Evolutionary conservation across 2,113 vertebrate genomes (phyloP).

Genomic region (Xiphophorus hellerii): DNA sequence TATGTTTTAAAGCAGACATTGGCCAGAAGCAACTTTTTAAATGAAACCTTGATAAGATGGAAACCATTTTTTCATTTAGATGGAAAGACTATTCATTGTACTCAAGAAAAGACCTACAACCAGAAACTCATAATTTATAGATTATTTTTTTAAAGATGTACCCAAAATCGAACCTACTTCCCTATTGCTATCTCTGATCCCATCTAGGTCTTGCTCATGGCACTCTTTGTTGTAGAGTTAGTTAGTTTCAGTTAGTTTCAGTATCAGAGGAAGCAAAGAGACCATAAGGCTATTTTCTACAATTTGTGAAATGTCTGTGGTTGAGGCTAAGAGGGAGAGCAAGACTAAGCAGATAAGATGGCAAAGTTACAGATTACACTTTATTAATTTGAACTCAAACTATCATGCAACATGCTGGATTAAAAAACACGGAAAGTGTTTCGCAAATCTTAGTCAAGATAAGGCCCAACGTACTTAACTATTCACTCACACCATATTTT

Average conservation of each 20-base stretch:
- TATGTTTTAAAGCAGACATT: background rate
- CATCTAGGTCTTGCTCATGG: background rate
- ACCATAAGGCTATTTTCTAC: background rate
- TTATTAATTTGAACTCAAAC: background rate
- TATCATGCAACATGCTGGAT: too few relatives aligned
- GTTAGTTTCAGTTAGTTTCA: background rate
- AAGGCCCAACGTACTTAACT: background rate
- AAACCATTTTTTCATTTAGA: too few relatives aligned
- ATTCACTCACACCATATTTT: background rate
- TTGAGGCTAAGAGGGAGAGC: background rate
- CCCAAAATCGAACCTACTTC: background rate
- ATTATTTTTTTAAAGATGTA: background rate
- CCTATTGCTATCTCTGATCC: background rate
- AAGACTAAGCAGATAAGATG: background rate
- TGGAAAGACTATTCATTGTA: too few relatives aligned
- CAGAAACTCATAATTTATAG: too few relatives aligned
- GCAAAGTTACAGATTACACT: background rate
- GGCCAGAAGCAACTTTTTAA: background rate
- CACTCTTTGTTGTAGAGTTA: background rate
- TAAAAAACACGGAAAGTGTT: background rate
- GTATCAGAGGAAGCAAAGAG: background rate
- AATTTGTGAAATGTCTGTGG: background rate
- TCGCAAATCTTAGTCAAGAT: background rate
- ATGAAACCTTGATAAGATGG: background rate
- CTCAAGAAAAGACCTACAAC: too few relatives aligned